Conservation (phyloP, 2,888 invertebrate genomes). For the Acleris cristana region DNA sequence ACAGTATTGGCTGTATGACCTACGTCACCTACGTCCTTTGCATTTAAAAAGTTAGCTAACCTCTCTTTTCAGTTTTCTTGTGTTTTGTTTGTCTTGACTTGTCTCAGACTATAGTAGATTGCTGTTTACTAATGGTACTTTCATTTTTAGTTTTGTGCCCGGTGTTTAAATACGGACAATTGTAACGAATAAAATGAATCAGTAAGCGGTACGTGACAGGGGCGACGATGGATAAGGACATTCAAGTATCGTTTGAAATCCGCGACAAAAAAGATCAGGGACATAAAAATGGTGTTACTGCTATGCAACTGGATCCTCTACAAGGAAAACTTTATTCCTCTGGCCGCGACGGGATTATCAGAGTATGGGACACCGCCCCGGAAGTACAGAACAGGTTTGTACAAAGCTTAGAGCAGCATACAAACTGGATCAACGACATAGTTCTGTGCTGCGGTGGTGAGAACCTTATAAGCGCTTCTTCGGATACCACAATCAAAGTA, state of each 20-base stretch:
- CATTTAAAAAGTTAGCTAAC: too few relatives aligned
- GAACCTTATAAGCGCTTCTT: constrained; percentile 96
- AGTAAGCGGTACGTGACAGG: too few relatives aligned
- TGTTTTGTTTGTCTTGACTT: too few relatives aligned
- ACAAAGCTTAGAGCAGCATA: constrained; percentile 91
- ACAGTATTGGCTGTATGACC: too few relatives aligned
- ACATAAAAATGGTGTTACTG: constrained; percentile 50
- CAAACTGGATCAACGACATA: constrained; percentile 98
- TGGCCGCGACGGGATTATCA: constrained; percentile 95
- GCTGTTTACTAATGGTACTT: too few relatives aligned
- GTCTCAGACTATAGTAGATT: too few relatives aligned
- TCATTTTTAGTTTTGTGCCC: too few relatives aligned
- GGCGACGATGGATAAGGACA: not conserved
- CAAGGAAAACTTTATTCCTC: constrained; percentile 93
- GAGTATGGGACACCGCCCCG: constrained; percentile 89
- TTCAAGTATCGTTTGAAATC: constrained; percentile 5
- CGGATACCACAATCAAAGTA: constrained; percentile 97
- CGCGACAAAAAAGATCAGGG: not conserved
- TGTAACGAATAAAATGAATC: too few relatives aligned
- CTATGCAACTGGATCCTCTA: constrained; percentile 92
- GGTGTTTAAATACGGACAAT: too few relatives aligned
- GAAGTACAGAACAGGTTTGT: not conserved
- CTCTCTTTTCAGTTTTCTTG: too few relatives aligned
- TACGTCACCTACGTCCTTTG: too few relatives aligned
- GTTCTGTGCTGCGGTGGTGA: constrained; percentile 95